phyloP scores from a whole-genome alignment of 2,797 vertebrate genomes.

The Petrocephalus sullivani region DNA sequence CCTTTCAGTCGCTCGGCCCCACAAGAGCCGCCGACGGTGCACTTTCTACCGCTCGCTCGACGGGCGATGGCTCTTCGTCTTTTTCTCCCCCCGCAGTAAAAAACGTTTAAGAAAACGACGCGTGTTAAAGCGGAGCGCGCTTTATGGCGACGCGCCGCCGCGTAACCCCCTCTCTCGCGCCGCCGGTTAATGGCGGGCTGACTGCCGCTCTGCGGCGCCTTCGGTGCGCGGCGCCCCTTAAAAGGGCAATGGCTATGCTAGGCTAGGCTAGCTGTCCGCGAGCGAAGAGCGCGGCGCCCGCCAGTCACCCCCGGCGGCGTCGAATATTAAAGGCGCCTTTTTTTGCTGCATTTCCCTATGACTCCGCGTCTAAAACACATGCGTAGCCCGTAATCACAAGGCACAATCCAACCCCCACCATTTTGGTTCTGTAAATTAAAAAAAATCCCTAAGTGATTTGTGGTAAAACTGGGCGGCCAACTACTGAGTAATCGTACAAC shows the following conservation, averaged over 20 bases:
- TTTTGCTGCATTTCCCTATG: constrained; percentile 24
- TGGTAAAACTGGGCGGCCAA: neutral
- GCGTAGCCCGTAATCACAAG: neutral
- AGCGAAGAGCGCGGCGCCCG: constrained; percentile 60
- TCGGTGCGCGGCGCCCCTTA: constrained; percentile 57
- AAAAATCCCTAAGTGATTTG: neutral
- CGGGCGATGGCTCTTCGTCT: constrained; percentile 28
- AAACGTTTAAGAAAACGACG: constrained; percentile 18
- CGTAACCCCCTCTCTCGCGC: constrained; percentile 58
- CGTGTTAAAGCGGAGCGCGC: constrained; percentile 18
- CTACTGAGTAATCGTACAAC: neutral
- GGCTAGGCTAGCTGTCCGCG: constrained; percentile 48
- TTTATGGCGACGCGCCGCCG: constrained; percentile 45
- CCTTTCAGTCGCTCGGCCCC: constrained; percentile 55
- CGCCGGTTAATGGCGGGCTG: constrained; percentile 64
- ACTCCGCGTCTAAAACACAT: constrained; percentile 20
- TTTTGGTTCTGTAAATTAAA: constrained; percentile 18
- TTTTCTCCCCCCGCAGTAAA: neutral
- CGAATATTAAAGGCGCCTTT: constrained; percentile 40
- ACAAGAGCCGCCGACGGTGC: constrained; percentile 38
- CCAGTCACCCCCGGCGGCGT: constrained; percentile 55
- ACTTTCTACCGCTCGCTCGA: constrained; percentile 42
- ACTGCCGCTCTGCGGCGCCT: constrained; percentile 49
- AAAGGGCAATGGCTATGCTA: constrained; percentile 61
- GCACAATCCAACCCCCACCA: neutral